Conservation (phyloP, 2,113 vertebrate species). For the Carassius auratus region DNA sequence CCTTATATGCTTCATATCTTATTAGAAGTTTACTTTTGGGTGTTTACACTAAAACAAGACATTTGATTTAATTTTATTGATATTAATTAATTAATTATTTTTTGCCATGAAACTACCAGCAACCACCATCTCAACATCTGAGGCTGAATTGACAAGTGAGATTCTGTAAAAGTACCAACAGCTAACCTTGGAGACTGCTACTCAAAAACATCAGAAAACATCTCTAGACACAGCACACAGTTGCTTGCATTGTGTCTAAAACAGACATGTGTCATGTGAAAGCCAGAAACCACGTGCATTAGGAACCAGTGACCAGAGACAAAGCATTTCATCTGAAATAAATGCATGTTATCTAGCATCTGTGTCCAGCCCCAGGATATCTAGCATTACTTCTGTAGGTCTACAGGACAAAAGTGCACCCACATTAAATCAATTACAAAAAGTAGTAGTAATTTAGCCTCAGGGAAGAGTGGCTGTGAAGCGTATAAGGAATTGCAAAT, state of each 20-base stretch:
- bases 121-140: slow-evolving; percentile 25
- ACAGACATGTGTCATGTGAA: not conserved
- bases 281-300: not conserved
- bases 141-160: not conserved
- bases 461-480: not conserved
- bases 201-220: not conserved
- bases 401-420: not conserved
- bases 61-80: not conserved
- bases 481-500: not conserved
- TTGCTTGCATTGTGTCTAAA: slow-evolving; percentile 7
- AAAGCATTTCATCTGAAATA: not conserved
- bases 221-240: not conserved
- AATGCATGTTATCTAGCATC: slow-evolving; percentile 30
- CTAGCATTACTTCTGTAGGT: not conserved
- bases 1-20: not conserved
- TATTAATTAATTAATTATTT: not conserved
- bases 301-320: slow-evolving; percentile 10
- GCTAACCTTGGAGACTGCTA: not conserved
- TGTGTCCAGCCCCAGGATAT: slow-evolving; percentile 21
- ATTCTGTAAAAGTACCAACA: slow-evolving; percentile 29
- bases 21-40: not conserved
- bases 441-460: not conserved
- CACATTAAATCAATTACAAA: slow-evolving; percentile 1
- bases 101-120: not conserved
- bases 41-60: not conserved